Evolutionary conservation across 1,140 invertebrate species (phyloP), one percentile per base, ranked within the genome.

Genomic region (Zelostemma sp.): DNA sequence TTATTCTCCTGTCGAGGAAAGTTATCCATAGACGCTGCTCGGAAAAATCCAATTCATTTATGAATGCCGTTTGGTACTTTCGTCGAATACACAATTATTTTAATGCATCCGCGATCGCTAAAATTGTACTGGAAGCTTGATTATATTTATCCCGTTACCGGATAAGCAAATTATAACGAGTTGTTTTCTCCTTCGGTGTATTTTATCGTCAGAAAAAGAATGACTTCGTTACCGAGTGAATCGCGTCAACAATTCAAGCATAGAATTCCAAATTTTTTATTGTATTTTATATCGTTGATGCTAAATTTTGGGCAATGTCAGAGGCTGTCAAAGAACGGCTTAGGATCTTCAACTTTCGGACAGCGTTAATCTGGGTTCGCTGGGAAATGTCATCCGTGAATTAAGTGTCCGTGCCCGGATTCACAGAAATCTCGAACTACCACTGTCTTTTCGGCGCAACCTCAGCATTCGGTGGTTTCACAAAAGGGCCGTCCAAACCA

Each of bases 41-140:
- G 19, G 12, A 18, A 28, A 46, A 56, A 56, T 56, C 25, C 21
- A 54, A 54, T 54, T 54, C 35, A 43, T 54, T 54, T 40, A 28
- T 28, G 40, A 54, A 40, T 19, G 17, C 16, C 14, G n/a, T 33
- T 3, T 21, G 4, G 33, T 17, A 21, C 11, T 41, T 43, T 21
- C 25, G 12, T 31, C 25, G 33, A 12, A 31, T 11, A 31, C 11
- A 31, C 28, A 5, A 31, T 31, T 31, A 31, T 31, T 31, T 5
- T 31, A 31, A 31, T 31, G 28, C 28, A 11, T 31, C 11, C 11
- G 28, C 28, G 11, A 31, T 31, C 28, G 28, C 5, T 5, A 11
- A 31, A 31, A 31, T 11, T 31, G 28, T 31, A 31, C 11, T 11
- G 28, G 28, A 31, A 5, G 11, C 5, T 31, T 31, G 28, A 31